Percentiles rank a stretch among this genome's conserved stretches.
These are phyloP conservation scores for Mus caroli DNA, from an alignment of 2,797 vertebrate species.

Conservation along the genomic window DNA sequence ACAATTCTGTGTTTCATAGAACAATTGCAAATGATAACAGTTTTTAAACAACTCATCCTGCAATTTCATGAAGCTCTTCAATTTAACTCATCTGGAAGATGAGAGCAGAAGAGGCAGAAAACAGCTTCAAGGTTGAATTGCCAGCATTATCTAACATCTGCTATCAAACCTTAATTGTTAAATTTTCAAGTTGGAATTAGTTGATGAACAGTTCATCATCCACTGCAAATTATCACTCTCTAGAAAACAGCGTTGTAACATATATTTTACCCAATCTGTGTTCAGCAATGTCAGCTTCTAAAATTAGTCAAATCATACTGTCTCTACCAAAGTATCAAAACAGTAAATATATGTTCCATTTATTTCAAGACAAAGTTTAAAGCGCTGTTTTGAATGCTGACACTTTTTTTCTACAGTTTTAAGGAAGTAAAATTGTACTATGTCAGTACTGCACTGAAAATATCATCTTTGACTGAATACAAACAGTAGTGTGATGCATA, in stretches of 20 bases:
- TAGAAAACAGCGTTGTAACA: conserved; percentile 45
- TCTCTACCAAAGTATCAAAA: conserved; percentile 59
- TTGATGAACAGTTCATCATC: conserved; percentile 48
- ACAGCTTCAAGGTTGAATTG: conserved; percentile 62
- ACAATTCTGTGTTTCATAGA: conserved; percentile 40
- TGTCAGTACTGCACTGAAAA: background rate
- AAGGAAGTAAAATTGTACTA: background rate
- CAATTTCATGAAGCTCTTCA: conserved; percentile 63
- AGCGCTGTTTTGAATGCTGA: conserved; percentile 55
- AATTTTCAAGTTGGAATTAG: conserved; percentile 71
- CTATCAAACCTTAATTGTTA: conserved; percentile 72
- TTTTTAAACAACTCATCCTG: conserved; percentile 63
- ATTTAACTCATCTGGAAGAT: conserved; percentile 59
- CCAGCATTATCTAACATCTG: conserved; percentile 72
- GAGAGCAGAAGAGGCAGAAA: conserved; percentile 60
- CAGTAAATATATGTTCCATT: conserved; percentile 48
- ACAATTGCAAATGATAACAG: conserved; percentile 49
- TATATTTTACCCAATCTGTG: background rate
- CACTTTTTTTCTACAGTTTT: conserved; percentile 3
- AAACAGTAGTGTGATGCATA: background rate
- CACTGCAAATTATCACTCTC: conserved; percentile 56
- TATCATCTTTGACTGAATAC: background rate
- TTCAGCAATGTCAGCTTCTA: conserved; percentile 47
- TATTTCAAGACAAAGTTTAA: conserved; percentile 43
- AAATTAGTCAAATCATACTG: conserved; percentile 48